Conservation (phyloP, 2,888 invertebrate genomes). For the Augiades crinisus region DNA sequence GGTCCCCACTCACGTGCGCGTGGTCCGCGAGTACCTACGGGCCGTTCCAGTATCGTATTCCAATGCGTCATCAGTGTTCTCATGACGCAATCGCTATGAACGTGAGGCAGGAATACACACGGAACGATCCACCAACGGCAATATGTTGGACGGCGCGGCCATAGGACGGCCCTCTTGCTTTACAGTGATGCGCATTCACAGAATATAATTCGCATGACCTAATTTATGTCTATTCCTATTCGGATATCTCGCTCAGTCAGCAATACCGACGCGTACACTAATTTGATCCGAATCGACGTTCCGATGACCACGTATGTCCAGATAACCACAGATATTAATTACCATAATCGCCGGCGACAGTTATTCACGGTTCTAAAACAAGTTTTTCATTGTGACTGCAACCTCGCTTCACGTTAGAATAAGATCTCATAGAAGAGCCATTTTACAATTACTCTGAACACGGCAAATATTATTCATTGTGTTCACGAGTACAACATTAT, state of each 20-base stretch:
- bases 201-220: conserved; percentile 25
- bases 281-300: not conserved
- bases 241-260: not conserved
- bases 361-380: not conserved
- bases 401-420: not conserved
- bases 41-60: conserved; percentile 45
- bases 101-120: conserved; percentile 29
- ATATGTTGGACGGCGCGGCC: conserved; percentile 7
- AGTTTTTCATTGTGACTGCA: not conserved
- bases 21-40: conserved; percentile 25
- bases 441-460: not conserved
- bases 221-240: conserved; percentile 5
- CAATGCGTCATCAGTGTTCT: conserved; percentile 51
- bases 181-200: conserved; percentile 26
- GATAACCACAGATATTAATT: not conserved
- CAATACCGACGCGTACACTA: not conserved
- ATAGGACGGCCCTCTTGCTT: not conserved
- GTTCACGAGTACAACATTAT: not conserved
- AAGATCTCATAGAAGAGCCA: not conserved
- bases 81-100: conserved; percentile 50
- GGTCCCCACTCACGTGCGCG: conserved; percentile 31
- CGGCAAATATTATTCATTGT: not conserved
- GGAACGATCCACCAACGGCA: conserved; percentile 20
- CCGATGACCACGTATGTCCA: too few species aligned
- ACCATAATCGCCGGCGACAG: not conserved